Conservation (phyloP, 2,797 vertebrate genomes). For the Valencia hispanica region DNA sequence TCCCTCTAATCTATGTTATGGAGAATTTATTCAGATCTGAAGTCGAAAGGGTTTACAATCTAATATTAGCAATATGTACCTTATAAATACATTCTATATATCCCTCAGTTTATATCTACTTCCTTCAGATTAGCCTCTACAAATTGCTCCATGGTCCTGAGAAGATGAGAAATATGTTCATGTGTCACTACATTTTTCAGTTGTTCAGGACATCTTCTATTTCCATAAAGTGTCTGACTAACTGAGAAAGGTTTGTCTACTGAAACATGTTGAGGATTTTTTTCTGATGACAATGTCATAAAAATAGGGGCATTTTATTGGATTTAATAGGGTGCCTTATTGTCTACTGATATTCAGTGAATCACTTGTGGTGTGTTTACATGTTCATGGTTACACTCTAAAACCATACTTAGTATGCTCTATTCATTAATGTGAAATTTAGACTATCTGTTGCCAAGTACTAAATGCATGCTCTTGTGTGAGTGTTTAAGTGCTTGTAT, state of each 20-base stretch:
- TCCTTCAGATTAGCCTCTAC: no score
- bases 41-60: no score
- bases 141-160: no score
- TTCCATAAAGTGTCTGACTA: neutral
- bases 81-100: no score
- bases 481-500: neutral
- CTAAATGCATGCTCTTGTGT: constrained; percentile 8
- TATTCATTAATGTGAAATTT: neutral
- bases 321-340: neutral
- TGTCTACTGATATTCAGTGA: neutral
- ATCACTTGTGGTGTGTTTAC: neutral
- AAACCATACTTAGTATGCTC: neutral
- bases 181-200: no score
- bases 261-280: neutral
- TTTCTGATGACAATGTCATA: neutral
- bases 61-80: no score
- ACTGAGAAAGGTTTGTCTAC: neutral
- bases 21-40: no score
- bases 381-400: neutral
- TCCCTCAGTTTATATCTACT: no score
- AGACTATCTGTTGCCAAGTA: neutral
- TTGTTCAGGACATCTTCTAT: no score
- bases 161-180: no score
- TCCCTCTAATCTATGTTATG: no score
- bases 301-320: neutral